Conservation (phyloP, 2,797 vertebrate species). For the Dicrostonyx torquatus region DNA sequence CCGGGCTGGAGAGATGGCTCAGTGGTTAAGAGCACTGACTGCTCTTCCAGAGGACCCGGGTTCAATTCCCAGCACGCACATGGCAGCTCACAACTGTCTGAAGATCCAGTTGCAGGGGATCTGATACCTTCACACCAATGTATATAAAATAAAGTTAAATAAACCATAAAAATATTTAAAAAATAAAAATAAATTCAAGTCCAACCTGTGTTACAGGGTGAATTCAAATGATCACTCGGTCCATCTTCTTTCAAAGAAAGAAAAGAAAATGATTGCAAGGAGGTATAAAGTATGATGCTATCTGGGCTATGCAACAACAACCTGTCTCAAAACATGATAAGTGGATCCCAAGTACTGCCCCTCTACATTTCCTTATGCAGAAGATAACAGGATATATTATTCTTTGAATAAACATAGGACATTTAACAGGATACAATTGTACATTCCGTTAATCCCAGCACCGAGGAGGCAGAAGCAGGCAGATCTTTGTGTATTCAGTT, state of each 20-base stretch:
- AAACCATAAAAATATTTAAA: too few relatives aligned
- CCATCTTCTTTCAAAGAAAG: not conserved
- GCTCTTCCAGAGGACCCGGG: too few relatives aligned
- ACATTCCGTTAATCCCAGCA: not conserved
- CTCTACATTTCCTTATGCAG: not conserved
- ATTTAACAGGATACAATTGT: not conserved
- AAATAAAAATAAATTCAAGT: too few relatives aligned
- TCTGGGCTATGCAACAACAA: not conserved
- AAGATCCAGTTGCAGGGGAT: too few relatives aligned
- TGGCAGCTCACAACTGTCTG: too few relatives aligned
- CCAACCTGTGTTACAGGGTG: not conserved
- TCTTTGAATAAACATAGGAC: not conserved
- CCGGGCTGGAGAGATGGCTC: too few relatives aligned
- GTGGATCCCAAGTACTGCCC: not conserved
- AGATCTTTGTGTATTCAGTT: not conserved
- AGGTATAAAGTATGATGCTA: not conserved
- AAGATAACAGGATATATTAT: not conserved
- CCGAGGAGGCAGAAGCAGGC: not conserved
- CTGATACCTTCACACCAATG: too few relatives aligned
- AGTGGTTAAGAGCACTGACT: too few relatives aligned
- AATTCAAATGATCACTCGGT: not conserved
- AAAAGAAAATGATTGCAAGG: not conserved
- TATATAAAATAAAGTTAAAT: too few relatives aligned
- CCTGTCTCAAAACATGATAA: not conserved
- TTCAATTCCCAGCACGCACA: too few relatives aligned